Base-by-base conservation (phyloP, 1,140 invertebrate genomes). In the Ceratina calcarata region DNA sequence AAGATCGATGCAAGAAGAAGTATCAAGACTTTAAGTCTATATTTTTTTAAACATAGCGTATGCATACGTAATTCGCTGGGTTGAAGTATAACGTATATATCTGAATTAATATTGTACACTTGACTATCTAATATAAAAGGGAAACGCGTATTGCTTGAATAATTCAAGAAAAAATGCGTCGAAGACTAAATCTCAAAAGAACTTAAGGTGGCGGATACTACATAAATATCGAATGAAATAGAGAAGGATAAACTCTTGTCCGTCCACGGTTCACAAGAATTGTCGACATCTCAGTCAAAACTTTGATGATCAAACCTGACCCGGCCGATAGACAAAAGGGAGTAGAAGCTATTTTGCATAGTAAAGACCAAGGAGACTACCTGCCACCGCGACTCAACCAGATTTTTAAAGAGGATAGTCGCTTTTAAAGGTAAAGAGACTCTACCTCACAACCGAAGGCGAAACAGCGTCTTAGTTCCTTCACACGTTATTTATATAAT, bases 211-310 rank as follows among this genome's bases (percentile, higher is more conserved):
- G 12, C 68, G 77, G 69, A 65, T 81, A 84, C 80, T 86, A 79
- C 85, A 88, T 89, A 89, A 89, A 89, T 89, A 89, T 89, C 85
- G 80, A 82, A 80, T 75, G 80, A 58, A 77, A 60, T 53, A 51
- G 45, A 67, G 71, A 67, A 55, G 7, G 73, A 70, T 65, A 80
- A 87, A 86, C 65, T 86, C 62, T 81, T 79, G 79, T 85, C 83
- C 78, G 15, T 60, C 27, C 37, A 22, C 51, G 3, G 55, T 49
- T 55, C 55, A 20, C 53, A 22, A 20, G 22, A 6, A 6, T 27
- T n/a, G 32, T 81, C 67, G 60, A 64, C n/a, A 16, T 8, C 55
- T 18, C 13, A 79, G 86, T 62, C 86, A 87, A 83, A 87, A 87
- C 83, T 87, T 88, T 87, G 74, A 76, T 81, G 58, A 62, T 64